A percentile compares a stretch with the other conserved stretches of the same genome.
Conservation (phyloP, 2,113 vertebrate genomes). For the Eudyptes chrysolophus region DNA sequence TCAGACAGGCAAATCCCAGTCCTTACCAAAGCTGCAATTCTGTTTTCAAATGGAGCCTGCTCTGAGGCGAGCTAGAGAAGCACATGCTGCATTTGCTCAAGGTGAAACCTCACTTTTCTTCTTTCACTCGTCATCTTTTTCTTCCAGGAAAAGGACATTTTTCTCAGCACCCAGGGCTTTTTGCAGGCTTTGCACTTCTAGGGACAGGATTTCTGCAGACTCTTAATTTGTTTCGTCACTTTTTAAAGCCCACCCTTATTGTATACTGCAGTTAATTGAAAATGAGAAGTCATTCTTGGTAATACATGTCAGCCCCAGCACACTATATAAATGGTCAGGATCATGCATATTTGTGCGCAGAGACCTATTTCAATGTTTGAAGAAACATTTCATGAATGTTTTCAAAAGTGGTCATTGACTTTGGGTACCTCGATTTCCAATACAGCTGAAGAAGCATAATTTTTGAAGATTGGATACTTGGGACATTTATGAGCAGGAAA, state of each 20-base stretch:
- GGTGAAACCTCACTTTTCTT: neutral
- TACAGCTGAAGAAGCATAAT: fast-evolving
- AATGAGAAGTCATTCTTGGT: neutral
- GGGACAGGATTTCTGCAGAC: neutral
- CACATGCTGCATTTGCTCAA: neutral
- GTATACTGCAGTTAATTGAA: neutral
- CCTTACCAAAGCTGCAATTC: neutral
- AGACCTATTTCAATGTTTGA: neutral
- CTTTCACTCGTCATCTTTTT: neutral
- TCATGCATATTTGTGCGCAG: neutral
- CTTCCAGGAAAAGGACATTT: neutral
- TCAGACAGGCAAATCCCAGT: constrained; percentile 45
- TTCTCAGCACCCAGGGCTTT: neutral
- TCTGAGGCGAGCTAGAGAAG: neutral
- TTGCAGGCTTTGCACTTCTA: neutral
- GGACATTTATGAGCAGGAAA: neutral
- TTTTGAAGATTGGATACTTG: neutral
- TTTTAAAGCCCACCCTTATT: neutral
- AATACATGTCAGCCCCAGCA: fast-evolving
- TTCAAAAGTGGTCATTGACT: neutral
- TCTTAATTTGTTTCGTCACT: neutral
- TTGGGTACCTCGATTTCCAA: neutral
- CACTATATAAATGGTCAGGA: neutral
- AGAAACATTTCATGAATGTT: neutral
- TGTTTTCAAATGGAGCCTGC: neutral